Conservation (phyloP, 2,113 vertebrate genomes). For the Cephalopholis sonnerati region DNA sequence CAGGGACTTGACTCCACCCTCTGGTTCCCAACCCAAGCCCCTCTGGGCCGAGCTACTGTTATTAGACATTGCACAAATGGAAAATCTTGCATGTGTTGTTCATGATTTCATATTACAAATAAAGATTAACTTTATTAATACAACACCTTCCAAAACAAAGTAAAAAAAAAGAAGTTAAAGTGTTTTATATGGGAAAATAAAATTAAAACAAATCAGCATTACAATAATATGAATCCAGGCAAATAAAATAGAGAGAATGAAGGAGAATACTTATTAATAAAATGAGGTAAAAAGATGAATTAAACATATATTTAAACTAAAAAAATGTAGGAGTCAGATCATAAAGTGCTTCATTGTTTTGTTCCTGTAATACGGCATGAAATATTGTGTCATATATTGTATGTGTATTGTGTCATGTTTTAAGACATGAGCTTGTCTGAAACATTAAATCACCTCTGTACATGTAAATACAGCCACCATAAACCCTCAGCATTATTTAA, state of each 20-base stretch:
- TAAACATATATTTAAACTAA: background rate
- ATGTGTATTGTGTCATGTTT: too few species aligned
- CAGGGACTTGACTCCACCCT: too few species aligned
- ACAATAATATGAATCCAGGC: background rate
- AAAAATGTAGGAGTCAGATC: background rate
- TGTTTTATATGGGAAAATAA: background rate
- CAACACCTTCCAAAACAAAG: background rate
- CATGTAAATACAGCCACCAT: background rate
- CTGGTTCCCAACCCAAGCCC: too few species aligned
- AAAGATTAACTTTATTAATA: too few species aligned
- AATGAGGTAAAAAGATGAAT: too few species aligned
- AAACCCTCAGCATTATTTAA: background rate
- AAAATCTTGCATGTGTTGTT: background rate
- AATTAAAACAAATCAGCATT: background rate
- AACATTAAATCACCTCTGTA: background rate
- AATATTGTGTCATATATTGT: too few species aligned
- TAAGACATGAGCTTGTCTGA: background rate
- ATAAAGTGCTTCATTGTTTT: background rate
- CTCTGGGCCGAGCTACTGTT: too few species aligned
- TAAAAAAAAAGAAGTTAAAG: too few species aligned
- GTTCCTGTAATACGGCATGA: background rate
- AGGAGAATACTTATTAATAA: background rate
- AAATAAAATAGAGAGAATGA: background rate
- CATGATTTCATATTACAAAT: background rate
- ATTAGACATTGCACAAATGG: background rate